Conservation (phyloP, 1,140 invertebrate genomes). For the Formica exsecta region DNA sequence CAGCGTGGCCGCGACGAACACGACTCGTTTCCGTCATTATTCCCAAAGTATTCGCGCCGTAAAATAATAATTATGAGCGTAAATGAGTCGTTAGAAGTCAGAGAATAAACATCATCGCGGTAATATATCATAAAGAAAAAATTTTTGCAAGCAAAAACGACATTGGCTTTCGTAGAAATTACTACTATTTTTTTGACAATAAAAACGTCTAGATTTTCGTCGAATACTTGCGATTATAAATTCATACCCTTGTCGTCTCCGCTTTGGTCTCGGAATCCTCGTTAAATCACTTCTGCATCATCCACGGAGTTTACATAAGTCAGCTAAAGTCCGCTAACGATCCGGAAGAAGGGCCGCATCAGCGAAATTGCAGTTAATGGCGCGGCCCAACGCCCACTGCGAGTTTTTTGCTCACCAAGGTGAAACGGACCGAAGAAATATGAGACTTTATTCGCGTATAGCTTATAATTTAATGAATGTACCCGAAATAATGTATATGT, state of each 20-base stretch:
- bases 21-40: conserved; percentile 33
- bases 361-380: conserved; percentile 81
- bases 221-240: conserved; percentile 55
- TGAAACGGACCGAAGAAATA: conserved; percentile 75
- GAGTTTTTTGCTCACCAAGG: conserved; percentile 74
- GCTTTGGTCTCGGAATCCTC: conserved; percentile 60
- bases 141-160: not conserved
- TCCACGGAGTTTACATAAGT: conserved; percentile 77
- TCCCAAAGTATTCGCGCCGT: not conserved
- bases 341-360: conserved; percentile 79
- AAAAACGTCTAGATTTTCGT: conserved; percentile 28
- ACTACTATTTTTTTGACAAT: not conserved
- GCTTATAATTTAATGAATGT: conserved; percentile 74
- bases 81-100: conserved; percentile 24
- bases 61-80: conserved; percentile 64
- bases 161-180: not conserved
- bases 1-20: no score
- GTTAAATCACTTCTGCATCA: conserved; percentile 74
- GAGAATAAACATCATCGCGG: conserved; percentile 34
- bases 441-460: conserved; percentile 73
- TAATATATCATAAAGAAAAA: conserved; percentile 42
- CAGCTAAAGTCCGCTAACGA: conserved; percentile 78
- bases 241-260: conserved; percentile 48
- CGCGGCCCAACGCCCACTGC: conserved; percentile 78
- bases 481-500: conserved; percentile 61